phyloP scores from a whole-genome alignment of 37 sponge, comb jelly and placozoan species.

The Halichondria panicea region DNA sequence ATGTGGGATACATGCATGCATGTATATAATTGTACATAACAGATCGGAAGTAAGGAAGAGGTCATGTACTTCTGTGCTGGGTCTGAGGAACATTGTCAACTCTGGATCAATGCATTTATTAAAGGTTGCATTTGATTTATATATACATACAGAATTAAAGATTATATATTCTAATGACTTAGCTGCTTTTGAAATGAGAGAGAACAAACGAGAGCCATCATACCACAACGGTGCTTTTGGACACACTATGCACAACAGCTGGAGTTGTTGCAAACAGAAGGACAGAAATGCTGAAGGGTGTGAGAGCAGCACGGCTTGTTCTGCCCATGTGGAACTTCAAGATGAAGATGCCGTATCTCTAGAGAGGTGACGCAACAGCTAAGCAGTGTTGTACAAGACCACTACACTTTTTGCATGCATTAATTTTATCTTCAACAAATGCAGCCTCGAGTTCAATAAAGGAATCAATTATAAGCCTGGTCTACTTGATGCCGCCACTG shows the following conservation, averaged over 20 bases:
- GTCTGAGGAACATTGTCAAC: background rate
- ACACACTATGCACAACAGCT: background rate
- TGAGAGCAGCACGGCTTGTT: background rate
- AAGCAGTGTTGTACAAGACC: no score
- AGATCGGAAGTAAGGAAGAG: background rate
- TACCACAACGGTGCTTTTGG: slow-evolving; percentile 9
- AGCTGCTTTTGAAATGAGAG: no score
- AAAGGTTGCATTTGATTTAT: background rate
- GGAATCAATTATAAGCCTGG: no score
- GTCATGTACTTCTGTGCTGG: background rate
- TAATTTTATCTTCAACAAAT: no score
- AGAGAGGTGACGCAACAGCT: no score
- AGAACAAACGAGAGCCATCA: background rate
- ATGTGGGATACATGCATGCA: background rate
- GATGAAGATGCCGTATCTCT: no score
- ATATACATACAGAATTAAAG: background rate
- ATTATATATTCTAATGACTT: background rate
- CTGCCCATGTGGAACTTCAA: no score
- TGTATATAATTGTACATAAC: background rate
- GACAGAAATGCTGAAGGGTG: background rate
- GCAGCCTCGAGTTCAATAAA: no score
- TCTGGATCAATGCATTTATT: background rate
- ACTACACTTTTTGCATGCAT: no score
- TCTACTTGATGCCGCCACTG: no score
- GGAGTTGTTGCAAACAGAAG: background rate